Evolutionary conservation across 2,113 vertebrate species (phyloP).

Genomic region (Amia ocellicauda): DNA sequence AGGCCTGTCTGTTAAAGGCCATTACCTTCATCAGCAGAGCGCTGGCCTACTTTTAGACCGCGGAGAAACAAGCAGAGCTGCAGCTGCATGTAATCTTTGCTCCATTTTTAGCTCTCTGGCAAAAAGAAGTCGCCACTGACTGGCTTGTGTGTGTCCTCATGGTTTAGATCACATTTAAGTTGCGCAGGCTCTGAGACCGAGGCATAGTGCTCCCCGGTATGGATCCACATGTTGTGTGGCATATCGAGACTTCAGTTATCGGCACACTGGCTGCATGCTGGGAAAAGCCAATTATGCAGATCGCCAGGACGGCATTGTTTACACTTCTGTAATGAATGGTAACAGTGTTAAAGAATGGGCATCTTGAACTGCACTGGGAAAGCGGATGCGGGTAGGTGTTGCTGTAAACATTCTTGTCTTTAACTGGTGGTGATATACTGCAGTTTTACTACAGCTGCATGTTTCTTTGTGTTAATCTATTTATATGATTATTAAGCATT

Average conservation of each 20-base stretch:
- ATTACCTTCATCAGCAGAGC: slow-evolving; percentile 52
- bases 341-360: slow-evolving; percentile 23
- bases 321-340: slow-evolving; percentile 38
- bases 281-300: slow-evolving; percentile 48
- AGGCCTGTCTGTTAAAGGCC: slow-evolving; percentile 46
- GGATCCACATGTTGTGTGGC: slow-evolving; percentile 52
- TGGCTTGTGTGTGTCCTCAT: slow-evolving; percentile 9
- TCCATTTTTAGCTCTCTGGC: slow-evolving; percentile 63
- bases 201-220: slow-evolving; percentile 53
- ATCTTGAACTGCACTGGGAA: slow-evolving; percentile 36
- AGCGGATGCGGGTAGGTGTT: slow-evolving; percentile 19
- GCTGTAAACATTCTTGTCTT: not conserved
- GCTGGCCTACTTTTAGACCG: slow-evolving; percentile 65
- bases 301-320: slow-evolving; percentile 42
- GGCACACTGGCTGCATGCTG: slow-evolving; percentile 45
- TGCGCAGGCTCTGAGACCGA: slow-evolving; percentile 47
- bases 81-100: slow-evolving; percentile 56
- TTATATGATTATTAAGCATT: too few species aligned
- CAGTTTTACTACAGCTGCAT: not conserved
- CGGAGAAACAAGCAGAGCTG: slow-evolving; percentile 58
- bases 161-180: slow-evolving; percentile 26
- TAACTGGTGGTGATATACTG: not conserved
- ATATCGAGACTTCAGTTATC: slow-evolving; percentile 53
- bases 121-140: slow-evolving; percentile 53
- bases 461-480: not conserved